Conservation (phyloP, 2,113 vertebrate genomes). For the Prunella himalayana region DNA sequence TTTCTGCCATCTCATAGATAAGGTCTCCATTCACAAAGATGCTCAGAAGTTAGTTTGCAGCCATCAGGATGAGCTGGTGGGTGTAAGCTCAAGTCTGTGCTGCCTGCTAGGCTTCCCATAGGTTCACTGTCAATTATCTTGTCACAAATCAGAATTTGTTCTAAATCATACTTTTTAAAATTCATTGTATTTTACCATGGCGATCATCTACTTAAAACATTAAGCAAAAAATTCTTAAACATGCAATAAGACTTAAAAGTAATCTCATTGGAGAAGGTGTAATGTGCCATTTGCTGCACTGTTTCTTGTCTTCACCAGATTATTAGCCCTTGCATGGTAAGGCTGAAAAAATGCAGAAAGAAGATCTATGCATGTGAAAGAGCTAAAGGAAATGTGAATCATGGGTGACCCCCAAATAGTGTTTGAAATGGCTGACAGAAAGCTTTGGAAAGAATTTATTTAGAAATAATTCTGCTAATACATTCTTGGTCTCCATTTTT, state of each 20-base stretch:
- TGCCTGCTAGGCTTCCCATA: not conserved
- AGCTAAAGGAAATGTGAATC: slow-evolving; percentile 7
- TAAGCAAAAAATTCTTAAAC: not conserved
- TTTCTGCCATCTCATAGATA: not conserved
- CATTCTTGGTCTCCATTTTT: not conserved
- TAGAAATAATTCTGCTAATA: slow-evolving; percentile 39
- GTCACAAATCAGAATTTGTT: not conserved
- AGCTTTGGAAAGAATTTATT: slow-evolving; percentile 34
- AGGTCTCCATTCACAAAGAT: not conserved
- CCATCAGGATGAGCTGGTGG: not conserved
- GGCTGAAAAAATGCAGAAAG: not conserved
- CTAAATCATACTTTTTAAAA: not conserved
- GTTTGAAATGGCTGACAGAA: slow-evolving; percentile 10
- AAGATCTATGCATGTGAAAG: not conserved
- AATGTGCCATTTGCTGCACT: not conserved
- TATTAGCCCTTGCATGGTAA: not conserved
- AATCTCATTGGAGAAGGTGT: not conserved
- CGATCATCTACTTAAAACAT: not conserved
- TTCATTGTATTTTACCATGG: not conserved
- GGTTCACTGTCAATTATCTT: not conserved
- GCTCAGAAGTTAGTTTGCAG: not conserved
- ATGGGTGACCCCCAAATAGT: slow-evolving; percentile 13
- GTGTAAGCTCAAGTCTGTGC: not conserved
- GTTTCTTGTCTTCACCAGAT: not conserved
- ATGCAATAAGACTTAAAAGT: not conserved